Conservation (phyloP, 2,797 vertebrate species). For the Spinus pinus region DNA sequence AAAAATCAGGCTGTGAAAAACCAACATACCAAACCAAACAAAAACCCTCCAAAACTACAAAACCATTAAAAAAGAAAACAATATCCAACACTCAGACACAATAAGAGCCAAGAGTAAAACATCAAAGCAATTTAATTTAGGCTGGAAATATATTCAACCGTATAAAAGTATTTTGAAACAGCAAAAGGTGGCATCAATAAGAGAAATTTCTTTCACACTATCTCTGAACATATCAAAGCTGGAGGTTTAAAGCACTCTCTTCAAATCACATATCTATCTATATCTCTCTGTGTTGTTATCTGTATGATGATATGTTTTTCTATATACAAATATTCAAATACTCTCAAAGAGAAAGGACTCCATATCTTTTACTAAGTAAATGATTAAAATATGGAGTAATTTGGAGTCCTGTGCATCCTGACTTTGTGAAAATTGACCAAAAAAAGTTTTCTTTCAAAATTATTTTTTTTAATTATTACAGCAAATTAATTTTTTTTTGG, state of each 20-base stretch:
- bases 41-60: background rate
- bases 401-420: background rate
- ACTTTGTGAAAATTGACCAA: background rate
- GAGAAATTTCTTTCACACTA: background rate
- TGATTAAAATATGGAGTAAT: background rate
- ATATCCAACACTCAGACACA: background rate
- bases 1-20: accelerated
- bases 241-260: background rate
- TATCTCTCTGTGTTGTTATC: background rate
- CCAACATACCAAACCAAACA: background rate
- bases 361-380: background rate
- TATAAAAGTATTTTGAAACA: background rate
- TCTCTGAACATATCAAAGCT: background rate
- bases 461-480: background rate
- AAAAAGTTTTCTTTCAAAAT: background rate
- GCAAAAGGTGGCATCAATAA: background rate
- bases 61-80: background rate
- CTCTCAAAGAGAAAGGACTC: background rate
- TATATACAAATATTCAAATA: background rate
- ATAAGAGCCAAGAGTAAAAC: background rate
- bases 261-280: background rate
- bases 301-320: background rate
- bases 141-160: background rate
- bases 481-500: background rate
- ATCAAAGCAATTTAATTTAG: background rate